Conservation (phyloP, 2,113 vertebrate species). For the Rhynchopsitta pachyrhyncha region DNA sequence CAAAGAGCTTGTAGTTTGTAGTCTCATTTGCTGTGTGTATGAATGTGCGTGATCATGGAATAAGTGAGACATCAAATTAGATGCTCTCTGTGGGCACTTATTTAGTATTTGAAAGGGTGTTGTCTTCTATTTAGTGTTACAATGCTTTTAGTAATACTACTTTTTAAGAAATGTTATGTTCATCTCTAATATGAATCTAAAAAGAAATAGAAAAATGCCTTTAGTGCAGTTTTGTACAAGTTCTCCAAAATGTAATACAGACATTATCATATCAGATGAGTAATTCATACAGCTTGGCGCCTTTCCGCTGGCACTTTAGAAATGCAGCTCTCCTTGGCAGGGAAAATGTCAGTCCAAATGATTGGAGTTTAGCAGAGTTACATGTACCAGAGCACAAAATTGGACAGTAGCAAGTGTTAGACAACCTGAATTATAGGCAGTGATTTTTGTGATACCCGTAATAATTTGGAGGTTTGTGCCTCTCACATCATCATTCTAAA, state of each 20-base stretch:
- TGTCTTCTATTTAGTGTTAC: constrained; percentile 2
- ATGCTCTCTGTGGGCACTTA: neutral
- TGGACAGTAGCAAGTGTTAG: neutral
- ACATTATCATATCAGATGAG: constrained; percentile 25
- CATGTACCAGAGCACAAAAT: neutral
- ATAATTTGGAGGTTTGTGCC: neutral
- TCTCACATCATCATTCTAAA: neutral
- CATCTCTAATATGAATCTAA: neutral
- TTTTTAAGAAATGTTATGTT: constrained; percentile 1
- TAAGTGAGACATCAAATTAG: neutral
- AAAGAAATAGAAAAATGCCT: neutral
- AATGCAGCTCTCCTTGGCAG: constrained; percentile 19
- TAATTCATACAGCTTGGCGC: constrained; percentile 34
- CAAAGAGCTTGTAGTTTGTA: neutral
- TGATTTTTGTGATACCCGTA: neutral
- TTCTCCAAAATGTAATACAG: constrained; percentile 15
- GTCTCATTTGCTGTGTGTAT: neutral
- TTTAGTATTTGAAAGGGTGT: neutral
- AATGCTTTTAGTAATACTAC: neutral
- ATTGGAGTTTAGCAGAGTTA: constrained; percentile 1
- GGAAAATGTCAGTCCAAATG: neutral
- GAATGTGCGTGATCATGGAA: neutral
- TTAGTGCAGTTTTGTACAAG: neutral
- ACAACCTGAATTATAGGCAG: neutral
- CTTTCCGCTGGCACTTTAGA: constrained; percentile 28